Base-by-base conservation (phyloP, 1,140 invertebrate species). In the Brachionus calyciflorus region DNA sequence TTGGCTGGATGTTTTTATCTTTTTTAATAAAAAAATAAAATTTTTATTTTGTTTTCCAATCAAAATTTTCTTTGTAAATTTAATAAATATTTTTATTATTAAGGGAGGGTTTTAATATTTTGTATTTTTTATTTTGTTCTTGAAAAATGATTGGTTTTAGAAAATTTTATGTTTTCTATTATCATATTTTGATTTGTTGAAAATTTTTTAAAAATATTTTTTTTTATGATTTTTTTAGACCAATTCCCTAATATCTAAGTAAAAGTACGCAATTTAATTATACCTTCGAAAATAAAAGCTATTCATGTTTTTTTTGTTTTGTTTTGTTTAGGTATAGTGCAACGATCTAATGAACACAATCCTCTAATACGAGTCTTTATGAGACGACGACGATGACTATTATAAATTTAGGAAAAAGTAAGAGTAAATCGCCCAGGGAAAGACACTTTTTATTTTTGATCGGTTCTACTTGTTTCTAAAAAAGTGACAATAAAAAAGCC, bases 241-340 rank as follows among this genome's bases (percentile, higher is more conserved):
- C 9, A 55, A 55, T 65, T 65, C 40, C 7, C 21, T 41, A 65
- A 37, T 65, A 24, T 65, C 60, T 46, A 44, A 44, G 60, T 65
- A 46, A 65, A 65, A 65, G 60, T 65, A 19, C 60, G 60, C 44
- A 65, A 65, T 65, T 65, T 65, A 65, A 65, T 44, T 44, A 65
- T 44, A 65, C 17, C 55, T 60, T 60, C 24, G n/a, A n/a, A 41
- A 41, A 65, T 24, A 65, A 44, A 65, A 24, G 12, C 41, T 65
- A 41, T 44, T 65, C 30, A 37, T 26, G 1, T 65, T 46, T 46
- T 14, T n/a, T n/a, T n/a, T n/a, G n/a, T n/a, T n/a, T n/a, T n/a
- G n/a, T n/a, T n/a, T n/a, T n/a, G n/a, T n/a, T 7, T 7, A 14
- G 44, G 44, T 41, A 41, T 65, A 44, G 40, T 53, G 51, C 51